Evolutionary conservation across 2,888 invertebrate genomes (phyloP).

Genomic region (Nebria brevicollis): DNA sequence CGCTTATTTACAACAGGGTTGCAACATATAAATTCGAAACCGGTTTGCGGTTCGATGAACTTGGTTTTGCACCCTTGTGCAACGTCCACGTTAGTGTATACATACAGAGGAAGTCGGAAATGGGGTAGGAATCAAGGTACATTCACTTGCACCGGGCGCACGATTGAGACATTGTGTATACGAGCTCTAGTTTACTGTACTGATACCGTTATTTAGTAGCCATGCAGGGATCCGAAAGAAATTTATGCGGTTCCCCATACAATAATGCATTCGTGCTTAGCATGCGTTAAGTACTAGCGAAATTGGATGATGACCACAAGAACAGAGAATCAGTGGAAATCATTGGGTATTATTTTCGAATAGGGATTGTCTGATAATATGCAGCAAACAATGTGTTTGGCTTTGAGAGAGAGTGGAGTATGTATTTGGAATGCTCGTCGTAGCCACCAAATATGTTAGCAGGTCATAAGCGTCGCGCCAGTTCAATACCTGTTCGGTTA

Average conservation of each 20-base stretch:
- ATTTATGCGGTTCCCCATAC: neutral
- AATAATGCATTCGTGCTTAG: neutral
- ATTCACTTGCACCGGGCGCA: conserved; percentile 16
- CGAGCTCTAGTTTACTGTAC: conserved; percentile 29
- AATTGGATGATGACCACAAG: too few relatives aligned
- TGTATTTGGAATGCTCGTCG: neutral
- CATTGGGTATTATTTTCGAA: too few relatives aligned
- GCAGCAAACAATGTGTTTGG: neutral
- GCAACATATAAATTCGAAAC: conserved; percentile 41
- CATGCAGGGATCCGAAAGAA: neutral
- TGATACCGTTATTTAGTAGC: conserved; percentile 25
- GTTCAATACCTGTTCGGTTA: conserved; percentile 34
- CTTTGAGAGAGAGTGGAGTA: neutral
- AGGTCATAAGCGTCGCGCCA: neutral
- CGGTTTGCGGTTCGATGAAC: conserved; percentile 40
- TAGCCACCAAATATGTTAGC: neutral
- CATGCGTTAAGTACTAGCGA: neutral
- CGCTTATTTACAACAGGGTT: conserved; percentile 26
- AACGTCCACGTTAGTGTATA: neutral
- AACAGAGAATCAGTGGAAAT: too few relatives aligned
- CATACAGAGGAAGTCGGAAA: conserved; percentile 32
- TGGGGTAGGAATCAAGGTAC: conserved; percentile 30
- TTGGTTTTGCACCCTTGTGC: conserved; percentile 28
- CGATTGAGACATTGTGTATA: conserved; percentile 30
- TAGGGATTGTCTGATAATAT: neutral